Base-by-base conservation (phyloP, 1,140 invertebrate genomes). In the Trichonephila inaurata region DNA sequence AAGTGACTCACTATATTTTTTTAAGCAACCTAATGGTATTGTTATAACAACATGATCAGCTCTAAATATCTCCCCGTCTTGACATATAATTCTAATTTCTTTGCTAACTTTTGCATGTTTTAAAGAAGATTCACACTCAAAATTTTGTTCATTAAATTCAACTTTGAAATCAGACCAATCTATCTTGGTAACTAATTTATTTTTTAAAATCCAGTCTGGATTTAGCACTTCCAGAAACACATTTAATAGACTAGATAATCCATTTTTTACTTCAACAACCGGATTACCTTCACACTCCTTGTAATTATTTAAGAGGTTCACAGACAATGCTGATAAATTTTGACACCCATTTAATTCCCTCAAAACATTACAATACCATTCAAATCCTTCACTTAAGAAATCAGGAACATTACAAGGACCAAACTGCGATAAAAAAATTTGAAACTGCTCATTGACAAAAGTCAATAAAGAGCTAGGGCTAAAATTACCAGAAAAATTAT, bases 1-100 rank as follows among this genome's bases (percentile, higher is more conserved):
- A 94, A 99, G 96, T 62, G 97, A 97, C 33, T 96, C 97, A 90
- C 96, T 95, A 94, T 97, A 97, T 95, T 97, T 97, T 96, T 99
- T 99, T 19, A 99, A 96, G 94, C 99, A 98, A 94, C 99, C 99
- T 95, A 99, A 96, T 58, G 98, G 98, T 95, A 99, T 96, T 61
- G 98, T 98, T 95, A 98, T 98, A 96, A 99, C 98, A 89, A 99
- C 97, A 97, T 99, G 98, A 95, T 98, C 97, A 72, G 97, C 97
- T 95, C 97, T 96, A 96, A 97, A 98, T 94, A 96, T 97, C 95
- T 97, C 97, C 0, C 97, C 98, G 95, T 98, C 97, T 94, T 96
- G 95, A 95, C 96, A 96, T 69, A 95, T 95, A 2, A 96, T 95
- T 94, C 95, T 95, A 33, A 96, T 95, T 21, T 94, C 94, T 14